phyloP scores from a whole-genome alignment of 2,888 invertebrate species.

The Homarus gammarus region DNA sequence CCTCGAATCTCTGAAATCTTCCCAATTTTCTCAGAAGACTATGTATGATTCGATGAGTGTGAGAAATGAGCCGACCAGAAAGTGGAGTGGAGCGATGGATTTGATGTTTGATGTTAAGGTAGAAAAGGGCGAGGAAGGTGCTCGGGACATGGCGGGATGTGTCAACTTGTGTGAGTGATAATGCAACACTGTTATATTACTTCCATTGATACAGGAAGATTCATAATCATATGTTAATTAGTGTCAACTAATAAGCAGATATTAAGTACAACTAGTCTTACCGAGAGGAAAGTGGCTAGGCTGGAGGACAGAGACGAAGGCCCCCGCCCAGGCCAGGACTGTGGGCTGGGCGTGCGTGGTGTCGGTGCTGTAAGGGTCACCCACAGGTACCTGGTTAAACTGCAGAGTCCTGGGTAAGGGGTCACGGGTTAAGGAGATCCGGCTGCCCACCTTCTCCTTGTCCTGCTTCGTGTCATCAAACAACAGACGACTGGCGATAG shows the following conservation, averaged over 20 bases:
- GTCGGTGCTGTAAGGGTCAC: slow-evolving; percentile 53
- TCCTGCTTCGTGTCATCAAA: neutral
- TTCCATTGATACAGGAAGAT: neutral
- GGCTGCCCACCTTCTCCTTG: neutral
- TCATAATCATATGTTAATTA: too few species aligned
- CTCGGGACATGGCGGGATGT: neutral
- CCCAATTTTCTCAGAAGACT: too few species aligned
- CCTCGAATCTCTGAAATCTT: too few species aligned
- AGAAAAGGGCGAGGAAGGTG: too few species aligned
- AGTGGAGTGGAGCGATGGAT: too few species aligned
- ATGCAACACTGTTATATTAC: too few species aligned
- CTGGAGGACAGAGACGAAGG: slow-evolving; percentile 55
- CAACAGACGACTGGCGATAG: slow-evolving; percentile 44
- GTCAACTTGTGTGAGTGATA: neutral
- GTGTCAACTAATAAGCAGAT: too few species aligned
- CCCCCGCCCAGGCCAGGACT: slow-evolving; percentile 57
- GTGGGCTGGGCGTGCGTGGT: slow-evolving; percentile 53
- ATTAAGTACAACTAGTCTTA: slow-evolving; percentile 22
- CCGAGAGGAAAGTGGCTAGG: slow-evolving; percentile 54
- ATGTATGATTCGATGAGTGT: too few species aligned
- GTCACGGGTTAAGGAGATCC: slow-evolving; percentile 37
- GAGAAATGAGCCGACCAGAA: too few species aligned
- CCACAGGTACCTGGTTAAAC: slow-evolving; percentile 56
- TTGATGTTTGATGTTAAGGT: too few species aligned
- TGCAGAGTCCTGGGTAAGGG: slow-evolving; percentile 27